These are phyloP conservation scores for Gyps fulvus DNA, from an alignment of 2,113 vertebrate genomes.

Conservation along the genomic window DNA sequence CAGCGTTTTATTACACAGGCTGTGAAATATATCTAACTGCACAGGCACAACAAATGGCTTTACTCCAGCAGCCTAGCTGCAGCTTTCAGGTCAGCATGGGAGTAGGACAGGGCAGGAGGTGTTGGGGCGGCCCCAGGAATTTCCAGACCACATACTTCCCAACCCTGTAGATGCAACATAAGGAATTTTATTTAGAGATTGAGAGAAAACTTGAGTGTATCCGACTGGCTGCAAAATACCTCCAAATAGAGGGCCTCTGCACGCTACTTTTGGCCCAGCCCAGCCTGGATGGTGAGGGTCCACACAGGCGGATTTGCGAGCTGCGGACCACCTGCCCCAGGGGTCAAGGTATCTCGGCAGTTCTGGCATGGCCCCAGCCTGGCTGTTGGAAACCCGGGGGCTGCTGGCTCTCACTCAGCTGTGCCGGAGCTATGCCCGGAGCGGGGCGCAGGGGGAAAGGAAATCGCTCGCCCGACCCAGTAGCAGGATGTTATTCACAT, in stretches of 20 bases:
- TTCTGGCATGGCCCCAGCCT: too few relatives aligned
- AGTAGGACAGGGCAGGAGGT: neutral
- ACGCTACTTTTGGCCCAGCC: rapidly evolving
- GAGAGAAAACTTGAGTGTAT: neutral
- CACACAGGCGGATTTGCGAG: rapidly evolving
- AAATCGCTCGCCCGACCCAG: rapidly evolving
- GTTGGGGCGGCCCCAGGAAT: too few relatives aligned
- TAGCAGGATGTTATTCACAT: neutral
- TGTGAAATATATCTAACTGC: neutral
- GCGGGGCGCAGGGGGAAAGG: neutral
- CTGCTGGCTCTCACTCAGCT: neutral
- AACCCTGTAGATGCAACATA: neutral
- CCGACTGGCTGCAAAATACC: neutral
- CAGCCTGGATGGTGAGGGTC: neutral
- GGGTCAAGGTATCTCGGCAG: rapidly evolving
- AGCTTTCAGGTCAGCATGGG: neutral
- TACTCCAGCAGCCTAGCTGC: neutral
- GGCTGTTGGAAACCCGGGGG: neutral
- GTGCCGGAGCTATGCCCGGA: neutral
- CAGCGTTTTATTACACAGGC: neutral
- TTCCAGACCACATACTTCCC: neutral
- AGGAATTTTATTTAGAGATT: neutral
- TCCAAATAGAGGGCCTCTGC: neutral
- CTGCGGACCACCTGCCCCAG: neutral
- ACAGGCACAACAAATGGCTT: neutral